Percentiles rank a stretch among this genome's conserved stretches.
These are phyloP conservation scores for Nannoperca australis DNA, from an alignment of 2,797 vertebrate genomes.

Conservation along the genomic window DNA sequence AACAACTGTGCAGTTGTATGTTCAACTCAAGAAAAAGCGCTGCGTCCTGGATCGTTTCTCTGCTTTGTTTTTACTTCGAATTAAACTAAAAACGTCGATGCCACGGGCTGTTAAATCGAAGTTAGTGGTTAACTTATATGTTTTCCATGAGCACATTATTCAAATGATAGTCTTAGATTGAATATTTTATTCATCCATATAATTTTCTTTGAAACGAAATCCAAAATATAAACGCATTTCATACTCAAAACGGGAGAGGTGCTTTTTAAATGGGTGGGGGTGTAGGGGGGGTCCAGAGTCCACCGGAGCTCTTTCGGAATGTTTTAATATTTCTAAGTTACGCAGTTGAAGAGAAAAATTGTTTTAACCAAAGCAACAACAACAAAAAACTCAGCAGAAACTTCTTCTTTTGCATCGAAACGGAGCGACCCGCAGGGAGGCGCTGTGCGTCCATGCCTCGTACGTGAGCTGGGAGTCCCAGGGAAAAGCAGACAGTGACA, in stretches of 20 bases:
- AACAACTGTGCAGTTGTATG: neutral
- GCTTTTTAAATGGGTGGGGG: neutral
- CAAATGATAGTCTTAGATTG: neutral
- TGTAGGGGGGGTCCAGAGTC: neutral
- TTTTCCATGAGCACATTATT: neutral
- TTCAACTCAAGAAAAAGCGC: neutral
- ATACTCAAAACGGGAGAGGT: constrained; percentile 12
- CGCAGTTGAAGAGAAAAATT: neutral
- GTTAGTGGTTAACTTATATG: neutral
- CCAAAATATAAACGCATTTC: neutral
- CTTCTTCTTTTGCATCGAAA: neutral
- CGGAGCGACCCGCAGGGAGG: constrained; percentile 79
- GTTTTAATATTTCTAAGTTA: neutral
- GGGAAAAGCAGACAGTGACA: constrained; percentile 22
- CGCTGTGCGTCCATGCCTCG: constrained; percentile 79
- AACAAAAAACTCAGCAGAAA: constrained; percentile 26
- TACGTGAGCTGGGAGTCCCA: constrained; percentile 30
- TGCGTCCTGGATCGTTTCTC: constrained; percentile 13
- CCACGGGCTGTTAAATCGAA: neutral
- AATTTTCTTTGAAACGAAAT: neutral
- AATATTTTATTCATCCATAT: neutral
- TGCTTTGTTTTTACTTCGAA: neutral
- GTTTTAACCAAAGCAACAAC: constrained; percentile 15
- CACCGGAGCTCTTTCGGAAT: neutral
- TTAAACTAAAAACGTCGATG: neutral